Evolutionary conservation across 2,888 invertebrate genomes (phyloP).

Genomic region (Cepaea hortensis): DNA sequence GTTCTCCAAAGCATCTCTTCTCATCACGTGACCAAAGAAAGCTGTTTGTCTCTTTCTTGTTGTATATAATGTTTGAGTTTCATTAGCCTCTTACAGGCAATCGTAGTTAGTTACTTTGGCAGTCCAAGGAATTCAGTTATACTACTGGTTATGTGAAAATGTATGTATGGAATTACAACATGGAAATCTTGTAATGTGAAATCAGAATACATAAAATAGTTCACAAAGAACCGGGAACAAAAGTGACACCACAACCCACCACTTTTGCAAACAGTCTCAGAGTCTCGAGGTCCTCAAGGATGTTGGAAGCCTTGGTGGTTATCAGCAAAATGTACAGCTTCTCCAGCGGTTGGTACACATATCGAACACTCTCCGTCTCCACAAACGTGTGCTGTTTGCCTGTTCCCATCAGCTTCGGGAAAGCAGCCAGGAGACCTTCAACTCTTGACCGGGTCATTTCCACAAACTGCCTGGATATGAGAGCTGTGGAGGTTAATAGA

Average conservation of each 20-base stretch:
- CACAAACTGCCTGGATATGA: slow-evolving; percentile 98
- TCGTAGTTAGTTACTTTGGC: too few relatives aligned
- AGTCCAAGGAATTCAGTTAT: too few relatives aligned
- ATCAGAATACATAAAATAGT: too few relatives aligned
- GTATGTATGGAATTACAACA: too few relatives aligned
- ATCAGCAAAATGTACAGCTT: slow-evolving; percentile 97
- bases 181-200: too few relatives aligned
- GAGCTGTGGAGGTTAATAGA: slow-evolving; percentile 80
- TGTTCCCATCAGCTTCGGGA: slow-evolving; percentile 96
- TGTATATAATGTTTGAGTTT: too few relatives aligned
- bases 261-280: slow-evolving; percentile 96
- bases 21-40: too few relatives aligned
- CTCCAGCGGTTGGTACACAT: slow-evolving; percentile 99
- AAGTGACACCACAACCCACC: slow-evolving; percentile 80
- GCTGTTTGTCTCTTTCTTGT: too few relatives aligned
- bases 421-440: slow-evolving; percentile 97
- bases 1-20: too few relatives aligned
- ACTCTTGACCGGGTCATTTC: slow-evolving; percentile 99
- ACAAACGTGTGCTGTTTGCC: slow-evolving; percentile 99
- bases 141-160: too few relatives aligned
- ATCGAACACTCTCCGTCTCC: slow-evolving; percentile 97
- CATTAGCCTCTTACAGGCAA: too few relatives aligned
- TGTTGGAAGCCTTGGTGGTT: slow-evolving; percentile 98
- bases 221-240: too few relatives aligned
- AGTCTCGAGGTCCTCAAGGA: slow-evolving; percentile 98